Percentiles rank a stretch among this genome's conserved stretches.
phyloP scores from a whole-genome alignment of 2,113 vertebrate genomes.

The Macrotis lagotis region DNA sequence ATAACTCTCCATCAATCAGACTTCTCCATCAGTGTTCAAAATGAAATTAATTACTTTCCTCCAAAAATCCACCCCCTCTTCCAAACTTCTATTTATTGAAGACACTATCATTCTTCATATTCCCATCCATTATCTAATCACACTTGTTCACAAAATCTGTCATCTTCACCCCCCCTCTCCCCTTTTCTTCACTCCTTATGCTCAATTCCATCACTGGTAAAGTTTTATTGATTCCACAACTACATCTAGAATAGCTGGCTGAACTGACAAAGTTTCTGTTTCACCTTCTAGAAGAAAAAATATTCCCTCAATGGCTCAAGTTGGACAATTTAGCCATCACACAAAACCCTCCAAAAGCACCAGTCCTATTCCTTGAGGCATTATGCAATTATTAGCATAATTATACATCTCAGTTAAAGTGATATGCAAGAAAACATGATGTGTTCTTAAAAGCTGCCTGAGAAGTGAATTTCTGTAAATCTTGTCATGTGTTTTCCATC shows the following conservation, averaged over 20 bases:
- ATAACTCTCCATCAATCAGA: too few species aligned
- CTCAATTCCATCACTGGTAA: too few species aligned
- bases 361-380: slow-evolving; percentile 94
- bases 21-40: too few species aligned
- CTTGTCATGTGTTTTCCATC: slow-evolving; percentile 34
- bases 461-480: slow-evolving; percentile 44
- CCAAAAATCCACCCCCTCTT: too few species aligned
- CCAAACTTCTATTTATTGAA: too few species aligned
- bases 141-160: too few species aligned
- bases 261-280: slow-evolving; percentile 94
- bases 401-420: slow-evolving; percentile 26
- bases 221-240: too few species aligned
- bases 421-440: slow-evolving; percentile 29
- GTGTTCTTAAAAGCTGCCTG: slow-evolving; percentile 29
- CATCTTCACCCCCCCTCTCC: too few species aligned
- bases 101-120: too few species aligned
- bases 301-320: slow-evolving; percentile 86
- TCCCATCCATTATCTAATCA: too few species aligned
- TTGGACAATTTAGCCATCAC: slow-evolving; percentile 80
- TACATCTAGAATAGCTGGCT: slow-evolving; percentile 86
- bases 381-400: slow-evolving; percentile 55
- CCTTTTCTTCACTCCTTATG: too few species aligned
- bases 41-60: too few species aligned
- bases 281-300: slow-evolving; percentile 90
- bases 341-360: slow-evolving; percentile 86